Base-by-base conservation (phyloP, 2,797 vertebrate species). In the Pseudocheirus occidentalis region DNA sequence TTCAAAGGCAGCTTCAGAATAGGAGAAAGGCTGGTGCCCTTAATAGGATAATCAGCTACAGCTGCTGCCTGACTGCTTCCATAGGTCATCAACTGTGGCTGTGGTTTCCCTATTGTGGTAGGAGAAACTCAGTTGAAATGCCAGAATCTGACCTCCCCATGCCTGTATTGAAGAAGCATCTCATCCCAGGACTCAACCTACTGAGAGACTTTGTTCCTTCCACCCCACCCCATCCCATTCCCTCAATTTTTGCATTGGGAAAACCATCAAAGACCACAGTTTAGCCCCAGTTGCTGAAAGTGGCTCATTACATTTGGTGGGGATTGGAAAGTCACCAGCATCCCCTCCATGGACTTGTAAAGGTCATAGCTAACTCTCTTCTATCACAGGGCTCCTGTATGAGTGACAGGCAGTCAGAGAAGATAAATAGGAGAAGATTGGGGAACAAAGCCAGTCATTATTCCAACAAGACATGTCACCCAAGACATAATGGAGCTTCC, bases 401-500 rank as follows among this genome's bases (percentile, higher is more conserved):
- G 97, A 96, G 66, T 93, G 91, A 81, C 96, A 97, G 73, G 73
- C 95, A 95, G 94, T 94, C 95, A 93, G 92, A 93, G 93, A 95
- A 97, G 91, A 96, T 95, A 96, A 95, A 97, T 95, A 92, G 21
- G 92, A 95, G 94, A 94, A 97, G 95, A 95, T 28, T 46, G 73
- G 58, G 46, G 27, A 95, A 93, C 59, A 95, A 96, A 55, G 95
- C 55, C 66, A 91, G 93, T 96, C 97, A 95, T 96, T 95, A 97
- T 93, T 96, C 94, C 10, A 81, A 81, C n/a, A 96, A 96, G 95
- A 95, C 46, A 93, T 96, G 95, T 97, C 96, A 97, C 73, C 50
- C 87, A 94, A 95, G 95, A 94, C 91, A 96, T 95, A 95, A 97
- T 95, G 92, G 91, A 97, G 91, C 92, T 96, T 97, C 93, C 91